Evolutionary conservation across 2,888 invertebrate species (phyloP).

Genomic region (Acronicta psi): DNA sequence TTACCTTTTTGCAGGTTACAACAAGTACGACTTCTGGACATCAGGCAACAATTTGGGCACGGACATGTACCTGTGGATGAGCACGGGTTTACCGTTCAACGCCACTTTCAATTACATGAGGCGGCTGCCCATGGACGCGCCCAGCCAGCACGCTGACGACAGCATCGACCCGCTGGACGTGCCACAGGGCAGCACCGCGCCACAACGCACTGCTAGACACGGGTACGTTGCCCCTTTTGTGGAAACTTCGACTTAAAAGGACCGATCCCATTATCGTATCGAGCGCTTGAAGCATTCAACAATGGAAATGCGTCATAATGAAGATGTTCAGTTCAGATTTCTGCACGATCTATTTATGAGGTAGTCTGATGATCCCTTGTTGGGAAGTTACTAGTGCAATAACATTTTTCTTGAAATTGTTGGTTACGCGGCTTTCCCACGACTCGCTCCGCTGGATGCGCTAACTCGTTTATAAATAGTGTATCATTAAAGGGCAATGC

Average conservation of each 20-base stretch:
- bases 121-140: conserved; percentile 86
- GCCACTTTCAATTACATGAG: conserved; percentile 95
- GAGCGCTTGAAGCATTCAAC: no score
- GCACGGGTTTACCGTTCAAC: conserved; percentile 95
- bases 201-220: conserved; percentile 93
- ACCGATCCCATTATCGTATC: not conserved
- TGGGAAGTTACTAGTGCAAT: conserved; percentile 21
- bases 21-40: conserved; percentile 96
- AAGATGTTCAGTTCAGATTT: conserved; percentile 22
- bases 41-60: conserved; percentile 96
- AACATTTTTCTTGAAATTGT: conserved; percentile 59
- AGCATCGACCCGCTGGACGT: conserved; percentile 90
- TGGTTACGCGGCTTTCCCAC: conserved; percentile 62
- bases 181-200: conserved; percentile 93
- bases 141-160: conserved; percentile 87
- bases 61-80: conserved; percentile 97
- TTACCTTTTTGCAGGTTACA: conserved; percentile 88
- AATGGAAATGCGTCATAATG: not conserved
- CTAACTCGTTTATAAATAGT: conserved; percentile 60
- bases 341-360: conserved; percentile 14
- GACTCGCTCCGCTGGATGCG: conserved; percentile 58
- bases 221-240: conserved; percentile 81
- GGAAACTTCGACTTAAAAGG: not conserved
- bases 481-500: conserved; percentile 57
- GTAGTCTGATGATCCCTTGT: conserved; percentile 27